Evolutionary conservation across 2,888 invertebrate species (phyloP), one percentile per base, ranked within the genome.

Genomic region (Drosophila gaucha): DNA sequence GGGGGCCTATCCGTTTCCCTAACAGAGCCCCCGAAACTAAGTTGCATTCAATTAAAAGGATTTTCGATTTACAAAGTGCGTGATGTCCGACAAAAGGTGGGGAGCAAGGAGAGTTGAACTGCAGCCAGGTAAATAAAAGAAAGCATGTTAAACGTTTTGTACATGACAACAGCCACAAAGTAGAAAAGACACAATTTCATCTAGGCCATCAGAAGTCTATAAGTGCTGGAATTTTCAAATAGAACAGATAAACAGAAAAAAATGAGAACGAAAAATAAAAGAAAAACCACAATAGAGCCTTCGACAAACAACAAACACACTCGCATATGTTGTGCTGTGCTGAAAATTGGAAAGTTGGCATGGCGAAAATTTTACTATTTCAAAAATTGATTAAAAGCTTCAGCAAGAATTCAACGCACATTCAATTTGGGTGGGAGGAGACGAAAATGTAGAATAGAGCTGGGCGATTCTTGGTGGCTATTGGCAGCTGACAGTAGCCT

Each of bases 361-460:
- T 60, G 62, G 54, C 60, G 51, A 47, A 78, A 85, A 78, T 64
- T 70, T 76, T 64, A 66, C 47, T 67, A 74, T 74, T 82, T 74
- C 69, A 76, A 85, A 84, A 87, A 87, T 84, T 85, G 84, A 84
- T 84, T 84, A 87, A 85, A 87, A 85, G 76, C 85, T 65, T 74
- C 71, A 33, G 58, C 57, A 41, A 62, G 52, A 64, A 74, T 64
- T 63, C 62, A 36, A 74, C 59, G 38, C 58, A 62, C 24, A 26
- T 63, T 56, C 63, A 64, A 56, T 44, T 41, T 6, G 31, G 10
- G 18, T 18, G 30, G 8, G 8, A n/a, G n/a, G n/a, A n/a, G n/a
- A n/a, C 1, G 14, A 12, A 18, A n/a, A 22, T 39, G n/a, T n/a
- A n/a, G n/a, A n/a, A n/a, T n/a, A n/a, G n/a, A n/a, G n/a, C n/a